Evolutionary conservation across 1,140 invertebrate species (phyloP).

Genomic region (Achatina immaculata): DNA sequence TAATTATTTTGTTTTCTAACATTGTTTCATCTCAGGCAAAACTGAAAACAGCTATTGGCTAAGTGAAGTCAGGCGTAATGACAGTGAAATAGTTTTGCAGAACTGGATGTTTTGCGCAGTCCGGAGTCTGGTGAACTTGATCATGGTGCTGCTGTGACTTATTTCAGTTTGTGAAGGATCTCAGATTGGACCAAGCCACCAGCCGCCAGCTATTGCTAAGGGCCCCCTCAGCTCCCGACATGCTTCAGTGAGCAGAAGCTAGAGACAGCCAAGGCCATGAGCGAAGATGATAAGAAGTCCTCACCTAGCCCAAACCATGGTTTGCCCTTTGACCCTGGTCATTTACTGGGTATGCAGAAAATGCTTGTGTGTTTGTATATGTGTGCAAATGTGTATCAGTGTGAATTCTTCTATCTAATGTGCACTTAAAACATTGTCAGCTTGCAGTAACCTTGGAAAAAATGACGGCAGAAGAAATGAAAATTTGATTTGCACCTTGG

Average conservation of each 20-base stretch:
- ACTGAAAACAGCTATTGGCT: too few species aligned
- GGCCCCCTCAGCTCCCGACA: background rate
- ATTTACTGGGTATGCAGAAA: slow-evolving; percentile 40
- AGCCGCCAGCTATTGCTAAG: too few species aligned
- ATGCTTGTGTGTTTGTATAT: background rate
- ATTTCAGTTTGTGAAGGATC: too few species aligned
- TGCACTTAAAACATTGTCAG: background rate
- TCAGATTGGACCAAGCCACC: too few species aligned
- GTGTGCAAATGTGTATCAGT: background rate
- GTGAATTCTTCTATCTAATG: background rate
- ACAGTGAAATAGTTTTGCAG: too few species aligned
- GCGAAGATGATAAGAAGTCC: slow-evolving; percentile 48
- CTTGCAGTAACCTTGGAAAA: background rate
- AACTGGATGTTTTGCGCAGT: too few species aligned
- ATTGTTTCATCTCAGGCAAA: too few species aligned
- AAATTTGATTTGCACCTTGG: background rate
- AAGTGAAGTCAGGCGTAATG: too few species aligned
- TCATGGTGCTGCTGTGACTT: too few species aligned
- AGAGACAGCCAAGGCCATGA: slow-evolving; percentile 42
- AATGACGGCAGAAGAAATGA: too few species aligned
- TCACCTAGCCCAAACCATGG: slow-evolving; percentile 48
- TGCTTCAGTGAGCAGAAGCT: slow-evolving; percentile 28
- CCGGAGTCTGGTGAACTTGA: too few species aligned
- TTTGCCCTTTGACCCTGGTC: slow-evolving; percentile 42
- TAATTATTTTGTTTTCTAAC: too few species aligned